Base-by-base conservation (phyloP, 2,888 invertebrate species). In the Platycheirus albimanus region DNA sequence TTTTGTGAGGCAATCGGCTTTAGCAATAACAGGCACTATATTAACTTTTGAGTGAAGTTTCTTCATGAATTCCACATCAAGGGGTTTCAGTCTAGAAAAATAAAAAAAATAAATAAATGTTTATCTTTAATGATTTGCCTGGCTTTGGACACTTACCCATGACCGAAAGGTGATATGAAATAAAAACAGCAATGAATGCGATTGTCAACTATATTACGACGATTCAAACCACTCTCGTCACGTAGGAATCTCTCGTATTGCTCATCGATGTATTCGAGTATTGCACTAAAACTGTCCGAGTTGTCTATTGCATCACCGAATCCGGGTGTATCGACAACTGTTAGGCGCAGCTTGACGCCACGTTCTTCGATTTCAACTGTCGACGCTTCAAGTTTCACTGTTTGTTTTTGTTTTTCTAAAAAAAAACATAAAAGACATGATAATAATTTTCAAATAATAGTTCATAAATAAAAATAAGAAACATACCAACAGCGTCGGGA, bases 141-240 rank as follows among this genome's bases (percentile, higher is more conserved):
- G 3, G 11, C 11, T 4, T 8, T 7, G 10, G 28, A 56, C 10
- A 38, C 92, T 90, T 93, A 97, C 96, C 98, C 98, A 92, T 98
- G 98, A 52, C 98, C 98, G 91, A 97, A 97, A 0, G 98, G 98
- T 70, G 98, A 98, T 89, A 99, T 97, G 91, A 98, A 99, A 91
- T 98, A 99, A 90, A 99, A 97, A 91, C 96, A 99, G 91, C 99
- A 99, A 90, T 99, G 99, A 87, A 99, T 97, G 88, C 99, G 94
- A 91, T 98, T 98, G 91, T 99, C 99, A 72, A 98, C 95, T 87
- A 99, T 99, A 90, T 99, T 98, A 85, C 98, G 94, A 52, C 99
- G 94, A 91, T 99, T 99, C 49, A 99, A 93, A 1, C 99, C 99
- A 88, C 98, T 98, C 91, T 99, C 99, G 88, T 97, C 97, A 43